Conservation (phyloP, 1,140 invertebrate genomes). For the Calliphora vicina region DNA sequence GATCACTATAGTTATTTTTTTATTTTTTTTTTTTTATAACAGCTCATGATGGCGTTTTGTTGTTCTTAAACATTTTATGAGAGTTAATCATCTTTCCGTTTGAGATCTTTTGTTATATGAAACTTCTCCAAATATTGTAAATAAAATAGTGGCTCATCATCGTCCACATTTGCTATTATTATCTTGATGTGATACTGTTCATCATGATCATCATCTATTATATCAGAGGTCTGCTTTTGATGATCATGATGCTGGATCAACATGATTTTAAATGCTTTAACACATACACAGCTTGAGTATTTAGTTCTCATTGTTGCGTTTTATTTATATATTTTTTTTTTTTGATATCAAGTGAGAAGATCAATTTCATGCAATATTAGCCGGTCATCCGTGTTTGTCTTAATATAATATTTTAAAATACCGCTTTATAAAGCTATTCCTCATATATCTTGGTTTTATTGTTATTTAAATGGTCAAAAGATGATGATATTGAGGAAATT, state of each 20-base stretch:
- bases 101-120: conserved; percentile 14
- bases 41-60: background rate
- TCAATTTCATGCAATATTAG: conserved; percentile 57
- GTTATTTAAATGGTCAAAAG: background rate
- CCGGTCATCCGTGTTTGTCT: conserved; percentile 15
- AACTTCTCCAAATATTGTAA: background rate
- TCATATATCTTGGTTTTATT: background rate
- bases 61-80: background rate
- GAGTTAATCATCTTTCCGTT: conserved; percentile 16
- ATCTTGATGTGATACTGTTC: background rate
- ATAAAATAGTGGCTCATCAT: background rate
- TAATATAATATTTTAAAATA: background rate
- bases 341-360: conserved; percentile 59
- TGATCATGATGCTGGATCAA: too few relatives aligned
- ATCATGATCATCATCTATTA: background rate
- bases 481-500: background rate
- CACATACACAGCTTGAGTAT: conserved; percentile 12
- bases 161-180: background rate
- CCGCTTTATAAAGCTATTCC: background rate
- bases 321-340: background rate
- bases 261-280: conserved; percentile 6
- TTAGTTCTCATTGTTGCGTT: background rate
- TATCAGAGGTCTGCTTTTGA: too few relatives aligned
- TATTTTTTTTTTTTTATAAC: background rate
- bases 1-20: background rate